phyloP scores from a whole-genome alignment of 2,888 invertebrate genomes.

The Zele albiditarsus region DNA sequence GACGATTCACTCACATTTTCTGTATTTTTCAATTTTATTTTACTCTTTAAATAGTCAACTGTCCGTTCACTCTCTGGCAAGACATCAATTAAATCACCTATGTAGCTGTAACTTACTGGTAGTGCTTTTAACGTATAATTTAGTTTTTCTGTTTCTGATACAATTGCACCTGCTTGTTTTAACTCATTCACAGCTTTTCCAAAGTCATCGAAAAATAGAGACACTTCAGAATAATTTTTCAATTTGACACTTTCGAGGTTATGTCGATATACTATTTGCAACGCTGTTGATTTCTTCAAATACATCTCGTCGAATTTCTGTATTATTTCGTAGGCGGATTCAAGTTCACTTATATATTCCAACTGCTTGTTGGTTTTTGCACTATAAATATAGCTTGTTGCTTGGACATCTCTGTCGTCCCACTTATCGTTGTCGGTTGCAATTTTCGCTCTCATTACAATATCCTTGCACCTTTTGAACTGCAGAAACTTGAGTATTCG shows the following conservation, averaged over 20 bases:
- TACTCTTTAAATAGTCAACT: conserved; percentile 54
- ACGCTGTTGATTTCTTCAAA: conserved; percentile 47
- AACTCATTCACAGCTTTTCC: conserved; percentile 53
- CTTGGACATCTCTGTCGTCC: conserved; percentile 47
- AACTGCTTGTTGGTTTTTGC: conserved; percentile 49
- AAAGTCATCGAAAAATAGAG: conserved; percentile 52
- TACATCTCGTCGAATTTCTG: conserved; percentile 51
- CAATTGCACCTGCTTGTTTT: conserved; percentile 50
- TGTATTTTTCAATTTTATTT: conserved; percentile 48
- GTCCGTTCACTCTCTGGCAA: conserved; percentile 52
- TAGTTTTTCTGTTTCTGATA: conserved; percentile 53
- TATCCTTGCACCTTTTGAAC: conserved; percentile 45
- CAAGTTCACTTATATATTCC: conserved; percentile 46
- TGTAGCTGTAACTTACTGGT: conserved; percentile 53
- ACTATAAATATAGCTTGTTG: conserved; percentile 47
- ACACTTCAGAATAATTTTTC: conserved; percentile 45
- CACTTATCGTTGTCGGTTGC: conserved; percentile 19
- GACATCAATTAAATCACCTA: conserved; percentile 56
- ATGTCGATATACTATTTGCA: conserved; percentile 48
- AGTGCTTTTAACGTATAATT: conserved; percentile 55
- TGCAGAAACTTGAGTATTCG: conserved; percentile 43
- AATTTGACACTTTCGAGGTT: conserved; percentile 46
- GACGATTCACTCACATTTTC: background rate
- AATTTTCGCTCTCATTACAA: conserved; percentile 35
- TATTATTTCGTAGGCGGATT: conserved; percentile 48